Evolutionary conservation across 2,888 invertebrate species (phyloP).

Genomic region (Therioaphis trifolii): DNA sequence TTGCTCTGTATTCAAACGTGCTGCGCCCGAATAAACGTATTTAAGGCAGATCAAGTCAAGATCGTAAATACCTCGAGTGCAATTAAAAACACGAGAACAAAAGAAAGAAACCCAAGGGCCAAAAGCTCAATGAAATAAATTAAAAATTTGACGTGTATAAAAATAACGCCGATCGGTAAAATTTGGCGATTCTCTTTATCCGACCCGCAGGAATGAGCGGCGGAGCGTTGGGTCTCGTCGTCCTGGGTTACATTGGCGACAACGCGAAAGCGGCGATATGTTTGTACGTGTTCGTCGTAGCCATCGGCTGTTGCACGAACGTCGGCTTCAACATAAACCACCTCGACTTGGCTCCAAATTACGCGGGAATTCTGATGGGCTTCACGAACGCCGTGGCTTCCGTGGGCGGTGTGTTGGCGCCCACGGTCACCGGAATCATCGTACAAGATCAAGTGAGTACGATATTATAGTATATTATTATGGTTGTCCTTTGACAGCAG

Average conservation of each 20-base stretch:
- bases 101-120: no score
- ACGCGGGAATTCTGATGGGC: constrained; percentile 86
- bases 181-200: not conserved
- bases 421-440: constrained; percentile 78
- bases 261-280: constrained; percentile 63
- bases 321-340: constrained; percentile 79
- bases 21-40: no score
- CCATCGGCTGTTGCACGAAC: constrained; percentile 79
- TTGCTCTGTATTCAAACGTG: no score
- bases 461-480: no score
- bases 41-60: no score
- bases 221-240: constrained; percentile 63
- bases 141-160: no score
- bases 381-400: constrained; percentile 83
- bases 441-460: constrained; percentile 76
- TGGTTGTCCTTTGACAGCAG: no score
- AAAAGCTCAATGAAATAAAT: no score
- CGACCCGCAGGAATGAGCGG: constrained; percentile 62
- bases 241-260: constrained; percentile 63
- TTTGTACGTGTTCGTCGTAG: constrained; percentile 63
- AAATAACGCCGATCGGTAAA: no score
- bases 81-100: no score
- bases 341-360: constrained; percentile 86
- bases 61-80: no score
- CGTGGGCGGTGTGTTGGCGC: constrained; percentile 82